A percentile compares a stretch with the other conserved stretches of the same genome.
phyloP scores from a whole-genome alignment of 2,797 vertebrate species.

The Petrocephalus schoutedeni region DNA sequence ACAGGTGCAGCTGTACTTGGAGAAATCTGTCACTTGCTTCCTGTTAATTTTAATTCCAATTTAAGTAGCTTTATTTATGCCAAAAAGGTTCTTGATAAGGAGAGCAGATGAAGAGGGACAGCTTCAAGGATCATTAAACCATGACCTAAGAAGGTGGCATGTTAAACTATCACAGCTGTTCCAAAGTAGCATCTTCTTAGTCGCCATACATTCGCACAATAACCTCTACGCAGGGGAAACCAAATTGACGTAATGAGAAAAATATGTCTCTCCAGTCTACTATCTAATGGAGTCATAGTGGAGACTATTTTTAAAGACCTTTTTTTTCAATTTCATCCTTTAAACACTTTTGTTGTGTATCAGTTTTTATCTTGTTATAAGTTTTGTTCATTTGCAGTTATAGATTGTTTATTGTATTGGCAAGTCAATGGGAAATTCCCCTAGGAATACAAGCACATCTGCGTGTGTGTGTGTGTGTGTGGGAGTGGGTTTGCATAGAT shows the following conservation, averaged over 20 bases:
- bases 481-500: background rate
- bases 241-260: slow-evolving; percentile 15
- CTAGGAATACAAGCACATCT: background rate
- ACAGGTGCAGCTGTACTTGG: background rate
- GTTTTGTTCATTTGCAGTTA: background rate
- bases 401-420: background rate
- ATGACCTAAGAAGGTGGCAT: background rate
- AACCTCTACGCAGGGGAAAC: background rate
- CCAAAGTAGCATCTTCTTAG: background rate
- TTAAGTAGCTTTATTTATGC: background rate
- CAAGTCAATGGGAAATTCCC: background rate
- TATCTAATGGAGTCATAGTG: background rate
- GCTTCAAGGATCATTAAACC: background rate
- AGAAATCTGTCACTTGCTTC: background rate
- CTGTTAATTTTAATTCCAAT: background rate
- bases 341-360: background rate
- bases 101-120: background rate
- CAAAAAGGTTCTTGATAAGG: background rate
- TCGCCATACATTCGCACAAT: background rate
- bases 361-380: background rate
- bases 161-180: background rate
- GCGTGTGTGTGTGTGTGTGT: background rate
- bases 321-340: background rate
- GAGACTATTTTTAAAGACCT: background rate
- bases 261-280: background rate